Percentiles rank a stretch among this genome's conserved stretches.
phyloP scores from a whole-genome alignment of 2,888 invertebrate genomes.

The Ochropleura plecta region DNA sequence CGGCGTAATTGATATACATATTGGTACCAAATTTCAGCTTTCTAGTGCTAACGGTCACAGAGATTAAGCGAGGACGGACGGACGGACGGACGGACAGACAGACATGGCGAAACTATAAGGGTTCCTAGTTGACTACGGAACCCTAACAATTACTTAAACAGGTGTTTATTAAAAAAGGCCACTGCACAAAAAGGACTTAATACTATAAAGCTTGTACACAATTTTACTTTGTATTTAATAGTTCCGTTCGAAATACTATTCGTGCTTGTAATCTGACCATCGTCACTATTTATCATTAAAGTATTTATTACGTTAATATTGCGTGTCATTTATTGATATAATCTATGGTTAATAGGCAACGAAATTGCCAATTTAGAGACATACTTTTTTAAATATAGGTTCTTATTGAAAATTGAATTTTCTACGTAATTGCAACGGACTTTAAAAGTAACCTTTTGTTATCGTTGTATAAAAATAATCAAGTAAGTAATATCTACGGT shows the following conservation, averaged over 20 bases:
- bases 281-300: conserved; percentile 45
- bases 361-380: conserved; percentile 41
- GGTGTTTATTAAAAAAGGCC: conserved; percentile 29
- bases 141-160: conserved; percentile 41
- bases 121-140: too few species aligned
- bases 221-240: conserved; percentile 16
- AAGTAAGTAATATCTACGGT: too few species aligned
- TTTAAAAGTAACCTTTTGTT: not conserved
- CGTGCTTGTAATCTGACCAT: conserved; percentile 34
- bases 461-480: not conserved
- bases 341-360: conserved; percentile 52
- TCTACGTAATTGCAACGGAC: conserved; percentile 9
- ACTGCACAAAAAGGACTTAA: conserved; percentile 35
- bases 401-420: not conserved
- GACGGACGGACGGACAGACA: too few species aligned
- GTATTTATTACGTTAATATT: conserved; percentile 45
- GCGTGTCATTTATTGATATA: conserved; percentile 49
- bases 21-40: too few species aligned
- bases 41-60: too few species aligned
- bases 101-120: too few species aligned
- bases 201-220: not conserved
- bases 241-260: conserved; percentile 46
- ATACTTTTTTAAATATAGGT: conserved; percentile 4
- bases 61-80: too few species aligned
- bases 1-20: too few species aligned